These are phyloP conservation scores for Eira barbara DNA, from an alignment of 2,113 vertebrate genomes.

Conservation along the genomic window DNA sequence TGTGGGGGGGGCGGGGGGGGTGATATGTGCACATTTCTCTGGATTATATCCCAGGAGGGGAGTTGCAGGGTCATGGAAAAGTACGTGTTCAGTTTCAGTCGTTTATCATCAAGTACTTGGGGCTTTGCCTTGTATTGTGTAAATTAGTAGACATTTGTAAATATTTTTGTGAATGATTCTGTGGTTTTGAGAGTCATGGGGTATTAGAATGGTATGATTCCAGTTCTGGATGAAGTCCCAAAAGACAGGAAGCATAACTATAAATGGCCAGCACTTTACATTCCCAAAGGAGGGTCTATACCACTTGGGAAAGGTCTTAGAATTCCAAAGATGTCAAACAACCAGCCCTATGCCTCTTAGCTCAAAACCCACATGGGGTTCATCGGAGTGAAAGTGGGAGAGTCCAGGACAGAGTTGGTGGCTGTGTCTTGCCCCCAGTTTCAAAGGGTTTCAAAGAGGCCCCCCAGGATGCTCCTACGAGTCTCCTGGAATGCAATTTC, in stretches of 20 bases:
- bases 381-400: not conserved
- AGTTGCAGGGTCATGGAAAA: not conserved
- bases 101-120: not conserved
- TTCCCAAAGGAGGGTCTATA: not conserved
- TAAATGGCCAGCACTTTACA: not conserved
- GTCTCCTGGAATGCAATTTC: not conserved
- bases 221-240: not conserved
- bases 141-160: not conserved
- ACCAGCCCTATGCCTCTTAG: not conserved
- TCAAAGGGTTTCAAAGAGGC: not conserved
- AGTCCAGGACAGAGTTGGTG: not conserved
- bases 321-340: not conserved
- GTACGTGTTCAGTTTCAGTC: not conserved
- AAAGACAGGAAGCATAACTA: not conserved
- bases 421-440: not conserved
- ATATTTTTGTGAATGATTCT: not conserved
- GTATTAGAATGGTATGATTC: not conserved
- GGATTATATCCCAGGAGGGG: not conserved
- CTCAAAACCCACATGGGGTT: rapidly evolving
- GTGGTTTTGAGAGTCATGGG: not conserved
- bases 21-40: not conserved
- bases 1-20: not conserved
- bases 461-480: rapidly evolving
- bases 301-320: not conserved
- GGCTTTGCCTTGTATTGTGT: not conserved